These are phyloP conservation scores for Axea sp. DNA, from an alignment of 2,888 invertebrate genomes.

Conservation along the genomic window DNA sequence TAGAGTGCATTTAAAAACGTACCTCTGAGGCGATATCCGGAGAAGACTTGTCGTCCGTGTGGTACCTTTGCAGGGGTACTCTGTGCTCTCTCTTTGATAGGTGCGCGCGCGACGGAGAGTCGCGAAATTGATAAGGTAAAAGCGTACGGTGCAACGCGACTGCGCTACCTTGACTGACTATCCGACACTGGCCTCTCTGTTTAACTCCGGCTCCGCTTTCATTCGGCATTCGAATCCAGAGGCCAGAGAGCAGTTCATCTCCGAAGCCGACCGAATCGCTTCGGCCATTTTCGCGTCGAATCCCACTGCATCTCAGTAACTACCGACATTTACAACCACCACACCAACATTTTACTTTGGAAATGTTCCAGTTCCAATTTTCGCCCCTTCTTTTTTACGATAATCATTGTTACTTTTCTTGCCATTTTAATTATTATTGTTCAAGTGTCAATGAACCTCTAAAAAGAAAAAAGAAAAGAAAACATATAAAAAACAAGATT, in stretches of 20 bases:
- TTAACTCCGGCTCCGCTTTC: slow-evolving; percentile 47
- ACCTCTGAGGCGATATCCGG: slow-evolving; percentile 54
- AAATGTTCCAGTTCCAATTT: slow-evolving; percentile 49
- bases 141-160: slow-evolving; percentile 68
- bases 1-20: slow-evolving; percentile 13
- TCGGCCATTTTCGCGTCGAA: slow-evolving; percentile 51
- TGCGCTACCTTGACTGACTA: slow-evolving; percentile 65
- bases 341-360: slow-evolving; percentile 51
- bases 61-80: slow-evolving; percentile 57
- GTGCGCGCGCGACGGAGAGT: slow-evolving; percentile 64
- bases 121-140: slow-evolving; percentile 64
- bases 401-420: slow-evolving; percentile 18
- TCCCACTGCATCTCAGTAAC: slow-evolving; percentile 47
- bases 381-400: slow-evolving; percentile 7
- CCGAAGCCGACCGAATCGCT: slow-evolving; percentile 53
- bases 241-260: slow-evolving; percentile 46
- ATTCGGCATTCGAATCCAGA: slow-evolving; percentile 52
- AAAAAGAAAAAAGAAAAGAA: too few species aligned
- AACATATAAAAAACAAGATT: too few species aligned
- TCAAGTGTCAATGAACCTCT: background rate
- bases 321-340: slow-evolving; percentile 44
- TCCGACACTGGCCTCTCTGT: slow-evolving; percentile 47
- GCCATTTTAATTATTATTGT: slow-evolving; percentile 24
- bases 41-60: slow-evolving; percentile 55
- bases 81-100: slow-evolving; percentile 53